These are phyloP conservation scores for Norana najaformis DNA, from an alignment of 2,888 invertebrate genomes.

Conservation along the genomic window DNA sequence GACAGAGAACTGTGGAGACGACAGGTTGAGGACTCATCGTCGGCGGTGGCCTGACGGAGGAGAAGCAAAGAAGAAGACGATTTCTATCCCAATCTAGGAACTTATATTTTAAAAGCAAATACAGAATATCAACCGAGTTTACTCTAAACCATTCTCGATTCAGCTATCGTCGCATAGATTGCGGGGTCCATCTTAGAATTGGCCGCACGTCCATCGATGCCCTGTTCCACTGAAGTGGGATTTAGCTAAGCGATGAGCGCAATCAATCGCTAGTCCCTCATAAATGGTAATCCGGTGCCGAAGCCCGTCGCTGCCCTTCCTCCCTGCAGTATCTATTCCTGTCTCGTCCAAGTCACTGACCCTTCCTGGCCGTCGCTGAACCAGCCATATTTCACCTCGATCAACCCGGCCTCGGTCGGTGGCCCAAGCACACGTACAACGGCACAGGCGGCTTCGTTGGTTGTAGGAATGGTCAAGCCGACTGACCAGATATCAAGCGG, in stretches of 20 bases:
- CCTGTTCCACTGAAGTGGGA: conserved; percentile 5
- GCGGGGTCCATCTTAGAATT: neutral
- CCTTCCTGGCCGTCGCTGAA: neutral
- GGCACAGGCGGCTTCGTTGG: neutral
- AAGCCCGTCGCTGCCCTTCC: neutral
- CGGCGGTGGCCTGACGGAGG: no score
- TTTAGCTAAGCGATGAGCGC: conserved; percentile 1
- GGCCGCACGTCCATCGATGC: neutral
- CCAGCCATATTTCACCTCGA: conserved; percentile 3
- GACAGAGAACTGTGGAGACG: no score
- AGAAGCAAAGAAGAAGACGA: no score
- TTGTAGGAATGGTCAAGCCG: neutral
- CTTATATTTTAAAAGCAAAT: neutral
- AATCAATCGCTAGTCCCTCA: neutral
- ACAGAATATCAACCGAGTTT: neutral
- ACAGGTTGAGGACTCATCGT: no score
- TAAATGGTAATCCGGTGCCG: neutral
- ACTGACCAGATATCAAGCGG: neutral
- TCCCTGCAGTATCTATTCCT: neutral
- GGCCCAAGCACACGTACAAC: no score
- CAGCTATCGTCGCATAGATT: neutral
- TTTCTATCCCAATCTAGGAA: neutral
- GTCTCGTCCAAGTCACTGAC: neutral
- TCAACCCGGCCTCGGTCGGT: neutral
- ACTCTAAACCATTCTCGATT: neutral